Percentiles rank a stretch among this genome's conserved stretches.
These are phyloP conservation scores for Apamea crenata DNA, from an alignment of 2,888 invertebrate genomes.

Conservation along the genomic window DNA sequence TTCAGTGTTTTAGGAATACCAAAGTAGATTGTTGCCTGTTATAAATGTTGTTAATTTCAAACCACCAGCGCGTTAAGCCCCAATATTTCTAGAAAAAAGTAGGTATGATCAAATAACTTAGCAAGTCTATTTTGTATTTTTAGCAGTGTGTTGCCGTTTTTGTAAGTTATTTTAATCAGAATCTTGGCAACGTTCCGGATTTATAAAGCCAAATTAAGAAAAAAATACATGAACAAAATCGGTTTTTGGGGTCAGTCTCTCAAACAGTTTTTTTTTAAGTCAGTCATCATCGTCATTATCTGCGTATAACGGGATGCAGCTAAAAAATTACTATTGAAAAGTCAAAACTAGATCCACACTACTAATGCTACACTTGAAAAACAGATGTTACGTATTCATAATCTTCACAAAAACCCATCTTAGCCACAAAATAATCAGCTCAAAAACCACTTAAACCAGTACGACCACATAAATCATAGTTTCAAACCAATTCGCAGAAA, in stretches of 20 bases:
- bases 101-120: not conserved
- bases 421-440: not conserved
- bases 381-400: not conserved
- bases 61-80: too few species aligned
- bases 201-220: too few species aligned
- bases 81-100: not conserved
- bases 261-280: not conserved
- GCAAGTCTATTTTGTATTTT: not conserved
- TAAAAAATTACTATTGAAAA: not conserved
- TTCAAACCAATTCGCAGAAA: conserved; percentile 16
- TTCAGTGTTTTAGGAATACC: conserved; percentile 16
- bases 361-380: not conserved
- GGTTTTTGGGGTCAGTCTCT: not conserved
- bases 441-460: conserved; percentile 5
- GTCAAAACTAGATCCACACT: not conserved
- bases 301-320: not conserved
- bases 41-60: not conserved
- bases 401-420: not conserved
- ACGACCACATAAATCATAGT: conserved; percentile 16
- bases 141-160: not conserved
- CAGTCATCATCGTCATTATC: not conserved
- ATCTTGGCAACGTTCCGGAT: not conserved
- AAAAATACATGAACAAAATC: not conserved
- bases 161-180: not conserved
- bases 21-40: conserved; percentile 4